A percentile compares a stretch with the other conserved stretches of the same genome.
Conservation (phyloP, 2,113 vertebrate genomes). For the Datnioides undecimradiatus region DNA sequence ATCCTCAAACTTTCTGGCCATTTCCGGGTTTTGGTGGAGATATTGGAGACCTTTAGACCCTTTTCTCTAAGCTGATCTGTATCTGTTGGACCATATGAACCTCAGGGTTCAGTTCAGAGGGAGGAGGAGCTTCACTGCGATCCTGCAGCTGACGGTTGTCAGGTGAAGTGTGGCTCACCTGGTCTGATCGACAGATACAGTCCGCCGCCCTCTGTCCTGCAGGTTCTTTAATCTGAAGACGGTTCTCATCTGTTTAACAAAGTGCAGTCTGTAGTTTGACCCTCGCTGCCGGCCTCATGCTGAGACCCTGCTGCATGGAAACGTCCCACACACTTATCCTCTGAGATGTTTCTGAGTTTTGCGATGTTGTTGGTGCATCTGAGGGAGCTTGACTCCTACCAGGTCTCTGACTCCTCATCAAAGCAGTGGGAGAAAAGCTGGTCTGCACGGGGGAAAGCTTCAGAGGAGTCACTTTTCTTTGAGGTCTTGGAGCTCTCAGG, state of each 20-base stretch:
- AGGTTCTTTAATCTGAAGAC: too few species aligned
- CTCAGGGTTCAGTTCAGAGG: too few species aligned
- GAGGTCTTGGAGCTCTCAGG: slow-evolving; percentile 13
- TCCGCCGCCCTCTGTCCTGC: not conserved
- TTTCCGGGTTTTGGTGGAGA: too few species aligned
- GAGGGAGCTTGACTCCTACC: not conserved
- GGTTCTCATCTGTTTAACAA: too few species aligned
- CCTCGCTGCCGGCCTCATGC: too few species aligned
- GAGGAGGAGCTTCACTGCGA: too few species aligned
- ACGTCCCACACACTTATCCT: not conserved
- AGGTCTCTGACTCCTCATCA: slow-evolving; percentile 24
- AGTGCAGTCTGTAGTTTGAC: too few species aligned
- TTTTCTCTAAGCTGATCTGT: too few species aligned
- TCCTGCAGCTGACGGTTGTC: too few species aligned
- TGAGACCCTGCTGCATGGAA: slow-evolving; percentile 19
- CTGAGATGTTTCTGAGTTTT: not conserved
- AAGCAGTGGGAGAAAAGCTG: slow-evolving; percentile 3
- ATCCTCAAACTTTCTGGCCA: too few species aligned
- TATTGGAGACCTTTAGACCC: too few species aligned
- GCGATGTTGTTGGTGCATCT: not conserved
- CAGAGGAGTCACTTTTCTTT: not conserved
- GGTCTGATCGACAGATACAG: not conserved
- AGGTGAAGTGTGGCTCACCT: not conserved
- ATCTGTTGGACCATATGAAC: too few species aligned
- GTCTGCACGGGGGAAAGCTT: not conserved